Base-by-base conservation (phyloP, 1,140 invertebrate species). In the Drosophila sturtevanti region DNA sequence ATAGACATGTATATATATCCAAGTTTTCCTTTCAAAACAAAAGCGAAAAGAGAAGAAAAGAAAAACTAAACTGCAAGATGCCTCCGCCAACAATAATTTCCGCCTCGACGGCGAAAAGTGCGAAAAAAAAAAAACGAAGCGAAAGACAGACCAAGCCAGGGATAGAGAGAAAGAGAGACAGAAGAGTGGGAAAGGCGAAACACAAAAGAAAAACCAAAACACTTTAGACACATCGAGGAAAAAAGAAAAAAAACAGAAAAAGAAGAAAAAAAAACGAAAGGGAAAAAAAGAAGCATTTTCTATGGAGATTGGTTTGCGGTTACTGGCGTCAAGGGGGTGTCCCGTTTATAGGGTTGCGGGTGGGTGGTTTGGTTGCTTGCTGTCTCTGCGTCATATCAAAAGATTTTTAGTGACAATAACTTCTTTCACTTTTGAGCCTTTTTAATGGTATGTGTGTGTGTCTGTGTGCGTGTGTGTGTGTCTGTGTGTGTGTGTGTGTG, bases 321-420 rank as follows among this genome's bases (percentile, higher is more conserved):
- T 48, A 48, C 16, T 2, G 41, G 16, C 41, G 7, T 9, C 16
- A 10, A 7, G 41, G 41, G 18, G 18, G 18, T 9, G 5, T 18
- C 41, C 41, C 41, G 16, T 48, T 48, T 48, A 48, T 16, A 9
- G 37, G 37, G 37, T 37, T 21, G 16, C 7, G 7, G 35, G 22
- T 10, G 10, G 52, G 12, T 22, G 6, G 18, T 11, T 6, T n/a
- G n/a, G 18, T 58, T 37, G 27, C 6, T 31, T 31, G 54, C 4
- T 44, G 38, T 27, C 54, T 10, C 37, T 63, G 63, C 27, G 62
- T 58, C 72, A 66, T 68, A 60, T 81, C 70, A 70, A 81, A 51
- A 55, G 48, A 84, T 72, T 72, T 81, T 87, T 79, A 87, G 82
- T 86, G 82, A 86, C 82, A 86, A 86, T 87, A 86, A 86, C 75